Percentiles rank a stretch among this genome's conserved stretches.
These are phyloP conservation scores for Dissostichus mawsoni DNA, from an alignment of 2,113 vertebrate species.

Conservation along the genomic window DNA sequence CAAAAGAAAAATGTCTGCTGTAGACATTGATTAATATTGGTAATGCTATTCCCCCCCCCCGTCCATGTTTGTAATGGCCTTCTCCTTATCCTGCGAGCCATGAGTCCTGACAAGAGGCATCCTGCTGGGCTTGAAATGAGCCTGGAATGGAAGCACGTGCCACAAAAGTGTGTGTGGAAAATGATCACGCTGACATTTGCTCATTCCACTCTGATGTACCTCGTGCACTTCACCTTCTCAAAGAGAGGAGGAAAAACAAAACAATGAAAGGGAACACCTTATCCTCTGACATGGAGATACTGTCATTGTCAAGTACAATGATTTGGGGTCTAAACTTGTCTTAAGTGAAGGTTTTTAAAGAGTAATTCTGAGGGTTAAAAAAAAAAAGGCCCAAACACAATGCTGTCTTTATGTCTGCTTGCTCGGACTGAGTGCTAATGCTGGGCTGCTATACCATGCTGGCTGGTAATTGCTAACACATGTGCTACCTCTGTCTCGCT, in stretches of 20 bases:
- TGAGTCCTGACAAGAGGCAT: conserved; percentile 90
- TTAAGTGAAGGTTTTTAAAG: conserved; percentile 51
- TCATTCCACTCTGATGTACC: conserved; percentile 93
- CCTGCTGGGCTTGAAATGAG: conserved; percentile 97
- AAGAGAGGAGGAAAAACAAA: conserved; percentile 46
- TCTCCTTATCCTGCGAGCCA: conserved; percentile 90
- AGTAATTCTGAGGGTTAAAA: conserved; percentile 44
- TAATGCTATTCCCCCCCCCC: conserved; percentile 87
- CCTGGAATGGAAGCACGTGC: conserved; percentile 93
- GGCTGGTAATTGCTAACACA: conserved; percentile 99
- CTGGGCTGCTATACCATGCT: conserved; percentile 90
- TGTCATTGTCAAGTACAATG: conserved; percentile 89
- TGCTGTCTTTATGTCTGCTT: conserved; percentile 90
- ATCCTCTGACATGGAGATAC: conserved; percentile 86
- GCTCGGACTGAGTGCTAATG: conserved; percentile 69
- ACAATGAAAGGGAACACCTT: conserved; percentile 74
- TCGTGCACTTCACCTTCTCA: conserved; percentile 90
- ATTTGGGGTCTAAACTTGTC: conserved; percentile 33
- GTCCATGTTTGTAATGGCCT: conserved; percentile 93
- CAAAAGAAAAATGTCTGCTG: conserved; percentile 89
- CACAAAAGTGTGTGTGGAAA: conserved; percentile 90
- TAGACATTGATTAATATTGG: conserved; percentile 98
- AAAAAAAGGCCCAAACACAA: conserved; percentile 86
- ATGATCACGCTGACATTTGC: conserved; percentile 94
- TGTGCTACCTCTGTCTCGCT: conserved; percentile 94